Percentiles rank a stretch among this genome's conserved stretches.
Evolutionary conservation across 1,140 invertebrate species (phyloP).

Genomic region (Rhyzopertha dominica): DNA sequence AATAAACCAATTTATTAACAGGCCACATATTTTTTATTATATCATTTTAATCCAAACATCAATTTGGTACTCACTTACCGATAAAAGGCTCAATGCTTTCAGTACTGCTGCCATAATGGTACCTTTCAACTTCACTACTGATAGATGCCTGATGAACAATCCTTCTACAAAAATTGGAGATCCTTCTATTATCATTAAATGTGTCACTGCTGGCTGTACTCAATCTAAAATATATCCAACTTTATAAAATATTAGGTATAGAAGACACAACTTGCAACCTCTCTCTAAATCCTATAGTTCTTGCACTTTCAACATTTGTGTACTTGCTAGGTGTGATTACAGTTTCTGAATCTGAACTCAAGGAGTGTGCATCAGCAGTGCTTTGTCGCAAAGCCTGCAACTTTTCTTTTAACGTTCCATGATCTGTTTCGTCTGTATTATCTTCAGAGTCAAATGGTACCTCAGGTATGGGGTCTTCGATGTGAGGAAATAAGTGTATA

Average conservation of each 20-base stretch:
- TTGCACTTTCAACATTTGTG: slow-evolving; percentile 14
- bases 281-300: slow-evolving; percentile 16
- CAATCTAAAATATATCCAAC: too few relatives aligned
- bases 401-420: too few relatives aligned
- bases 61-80: too few relatives aligned
- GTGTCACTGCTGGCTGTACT: too few relatives aligned
- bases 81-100: slow-evolving; percentile 58
- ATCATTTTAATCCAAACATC: too few relatives aligned
- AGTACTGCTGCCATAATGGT: slow-evolving; percentile 64
- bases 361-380: slow-evolving; percentile 52
- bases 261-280: slow-evolving; percentile 12
- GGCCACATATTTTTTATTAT: too few relatives aligned
- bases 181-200: too few relatives aligned
- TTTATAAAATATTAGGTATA: too few relatives aligned
- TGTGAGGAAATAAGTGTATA: too few relatives aligned
- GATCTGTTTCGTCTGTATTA: not conserved
- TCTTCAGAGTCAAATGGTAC: slow-evolving; percentile 22
- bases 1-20: too few relatives aligned
- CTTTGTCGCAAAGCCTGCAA: too few relatives aligned
- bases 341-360: slow-evolving; percentile 65
- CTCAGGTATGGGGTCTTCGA: slow-evolving; percentile 36
- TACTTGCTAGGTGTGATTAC: slow-evolving; percentile 52
- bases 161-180: slow-evolving; percentile 48
- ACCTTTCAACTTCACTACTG: slow-evolving; percentile 36
- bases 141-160: slow-evolving; percentile 50